Evolutionary conservation across 2,797 vertebrate genomes (phyloP), one percentile per base, ranked within the genome.

Genomic region (Acropternis orthonyx): DNA sequence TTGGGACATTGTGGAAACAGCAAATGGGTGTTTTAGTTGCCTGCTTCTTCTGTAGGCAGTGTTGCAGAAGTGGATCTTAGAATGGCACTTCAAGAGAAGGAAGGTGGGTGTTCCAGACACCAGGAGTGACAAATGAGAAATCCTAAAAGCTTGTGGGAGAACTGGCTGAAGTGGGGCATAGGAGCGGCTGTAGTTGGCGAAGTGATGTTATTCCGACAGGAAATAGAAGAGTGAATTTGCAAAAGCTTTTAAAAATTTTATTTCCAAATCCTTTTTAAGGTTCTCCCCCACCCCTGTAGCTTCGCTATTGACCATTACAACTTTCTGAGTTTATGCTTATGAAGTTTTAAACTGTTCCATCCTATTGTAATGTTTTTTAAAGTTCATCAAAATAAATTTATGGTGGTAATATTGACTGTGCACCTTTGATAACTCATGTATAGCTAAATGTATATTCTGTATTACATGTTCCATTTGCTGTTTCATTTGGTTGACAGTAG

Each of bases 11-110:
- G 59, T 82, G 93, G 59, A 61, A 37, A 32, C 21, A 49, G 46
- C 72, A 81, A 37, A 89, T 10, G 22, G 55, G 41, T 93, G 59
- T 73, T 96, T 92, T 86, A 94, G 92, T 89, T 96, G 92, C 92
- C 91, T 94, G 15, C 92, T 95, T 67, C 79, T 96, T 95, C 89
- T 94, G 92, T 94, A 89, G 94, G 81, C 95, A 59, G 8, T 71
- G 41, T 96, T 96, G 93, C 87, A 94, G 94, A 95, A 93, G 84
- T 96, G 89, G 78, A 77, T 91, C 85, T 94, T 96, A 93, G 85
- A 85, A 88, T 89, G 84, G 84, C 77, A 95, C 81, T 62, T 91
- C 62, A 79, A 41, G 94, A 91, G 65, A 67, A 94, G 65, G 81
- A 96, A 88, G 95, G 93, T 93, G 81, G 89, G 91, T 96, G 85